Evolutionary conservation across 2,888 invertebrate species (phyloP).

Genomic region (Brachynemurus nebulosus): DNA sequence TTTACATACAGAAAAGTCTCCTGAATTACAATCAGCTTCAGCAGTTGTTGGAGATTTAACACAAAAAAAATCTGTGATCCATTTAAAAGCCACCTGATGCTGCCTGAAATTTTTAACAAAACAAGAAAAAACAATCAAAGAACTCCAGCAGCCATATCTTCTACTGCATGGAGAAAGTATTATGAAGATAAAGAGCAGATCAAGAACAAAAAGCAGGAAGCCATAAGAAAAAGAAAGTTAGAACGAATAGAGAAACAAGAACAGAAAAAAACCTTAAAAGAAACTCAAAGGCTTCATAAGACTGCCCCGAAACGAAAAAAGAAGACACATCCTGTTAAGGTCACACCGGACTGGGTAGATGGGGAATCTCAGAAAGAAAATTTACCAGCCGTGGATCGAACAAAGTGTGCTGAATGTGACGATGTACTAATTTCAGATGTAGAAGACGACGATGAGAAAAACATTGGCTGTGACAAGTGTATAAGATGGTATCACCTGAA

Average conservation of each 20-base stretch:
- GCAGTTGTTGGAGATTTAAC: too few species aligned
- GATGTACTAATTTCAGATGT: conserved; percentile 18
- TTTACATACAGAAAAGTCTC: conserved; percentile 12
- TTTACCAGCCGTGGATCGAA: conserved; percentile 12
- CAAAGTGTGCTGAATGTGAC: conserved; percentile 19
- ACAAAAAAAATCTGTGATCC: conserved; percentile 17
- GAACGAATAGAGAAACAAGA: conserved; percentile 12
- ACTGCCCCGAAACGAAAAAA: conserved; percentile 16
- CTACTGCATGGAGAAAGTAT: conserved; percentile 17
- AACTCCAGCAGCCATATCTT: conserved; percentile 20
- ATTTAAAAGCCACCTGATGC: conserved; percentile 19
- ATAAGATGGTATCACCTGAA: conserved; percentile 17
- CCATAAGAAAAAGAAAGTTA: not conserved
- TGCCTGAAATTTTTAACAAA: conserved; percentile 18
- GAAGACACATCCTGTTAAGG: conserved; percentile 4
- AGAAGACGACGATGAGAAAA: too few species aligned
- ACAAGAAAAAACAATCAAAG: conserved; percentile 18
- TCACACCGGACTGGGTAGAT: conserved; percentile 11
- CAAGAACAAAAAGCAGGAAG: conserved; percentile 18
- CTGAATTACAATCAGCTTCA: conserved; percentile 10
- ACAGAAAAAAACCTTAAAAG: conserved; percentile 11
- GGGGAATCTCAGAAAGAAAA: conserved; percentile 16
- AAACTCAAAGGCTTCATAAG: conserved; percentile 13
- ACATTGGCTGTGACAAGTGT: conserved; percentile 18
- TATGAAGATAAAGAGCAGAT: conserved; percentile 18